These are phyloP conservation scores for Brachionichthys hirsutus DNA, from an alignment of 2,113 vertebrate species.

Conservation along the genomic window DNA sequence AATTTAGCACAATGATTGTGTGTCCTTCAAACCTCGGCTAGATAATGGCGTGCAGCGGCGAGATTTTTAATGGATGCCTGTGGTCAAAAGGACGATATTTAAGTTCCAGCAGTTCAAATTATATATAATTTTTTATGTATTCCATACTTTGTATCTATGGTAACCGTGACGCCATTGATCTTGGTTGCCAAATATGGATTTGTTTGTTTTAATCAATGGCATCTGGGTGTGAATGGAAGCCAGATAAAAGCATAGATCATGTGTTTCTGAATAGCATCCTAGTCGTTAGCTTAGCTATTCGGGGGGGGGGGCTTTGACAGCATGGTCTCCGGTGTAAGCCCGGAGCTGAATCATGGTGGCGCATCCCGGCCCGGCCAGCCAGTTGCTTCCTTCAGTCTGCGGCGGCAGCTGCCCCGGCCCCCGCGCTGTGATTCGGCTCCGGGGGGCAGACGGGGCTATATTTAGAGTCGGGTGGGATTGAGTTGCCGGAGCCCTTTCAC, in stretches of 20 bases:
- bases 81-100: too few species aligned
- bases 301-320: background rate
- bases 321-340: constrained; percentile 26
- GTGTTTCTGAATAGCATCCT: too few species aligned
- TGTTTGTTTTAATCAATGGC: too few species aligned
- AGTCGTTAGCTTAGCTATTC: background rate
- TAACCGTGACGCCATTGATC: too few species aligned
- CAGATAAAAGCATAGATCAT: too few species aligned
- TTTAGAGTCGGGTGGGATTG: constrained; percentile 88
- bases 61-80: background rate
- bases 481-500: constrained; percentile 85
- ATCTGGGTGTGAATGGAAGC: too few species aligned
- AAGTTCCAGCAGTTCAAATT: too few species aligned
- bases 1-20: constrained; percentile 35
- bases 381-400: constrained; percentile 92
- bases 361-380: constrained; percentile 67
- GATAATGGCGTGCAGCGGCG: background rate
- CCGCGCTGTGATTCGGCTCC: constrained; percentile 77
- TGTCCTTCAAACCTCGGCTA: background rate
- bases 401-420: constrained; percentile 88
- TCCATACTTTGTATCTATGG: too few species aligned
- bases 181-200: too few species aligned
- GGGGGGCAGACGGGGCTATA: constrained; percentile 77
- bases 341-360: constrained; percentile 60
- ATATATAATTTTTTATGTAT: too few species aligned